These are phyloP conservation scores for Synanthedon vespiformis DNA, from an alignment of 2,888 invertebrate species.

Conservation along the genomic window DNA sequence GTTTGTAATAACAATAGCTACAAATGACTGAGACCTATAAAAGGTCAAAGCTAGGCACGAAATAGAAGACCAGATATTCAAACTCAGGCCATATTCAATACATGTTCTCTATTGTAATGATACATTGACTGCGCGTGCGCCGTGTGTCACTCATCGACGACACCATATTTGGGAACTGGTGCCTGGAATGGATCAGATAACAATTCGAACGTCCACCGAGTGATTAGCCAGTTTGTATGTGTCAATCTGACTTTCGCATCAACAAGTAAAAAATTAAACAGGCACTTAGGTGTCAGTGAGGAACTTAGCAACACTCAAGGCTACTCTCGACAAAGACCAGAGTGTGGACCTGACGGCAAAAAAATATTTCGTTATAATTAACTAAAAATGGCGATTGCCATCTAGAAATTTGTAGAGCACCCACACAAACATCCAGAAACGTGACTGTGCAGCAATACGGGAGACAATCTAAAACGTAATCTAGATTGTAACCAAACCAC, in stretches of 20 bases:
- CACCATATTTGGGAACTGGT: constrained; percentile 44
- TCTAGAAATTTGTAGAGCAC: constrained; percentile 47
- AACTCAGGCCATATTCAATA: background rate
- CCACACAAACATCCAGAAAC: constrained; percentile 47
- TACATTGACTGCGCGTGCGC: constrained; percentile 16
- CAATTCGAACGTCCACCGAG: constrained; percentile 47
- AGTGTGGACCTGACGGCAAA: constrained; percentile 18
- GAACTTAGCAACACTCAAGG: constrained; percentile 32
- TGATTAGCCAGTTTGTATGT: constrained; percentile 42
- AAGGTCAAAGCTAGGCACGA: constrained; percentile 33
- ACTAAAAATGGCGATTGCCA: constrained; percentile 47
- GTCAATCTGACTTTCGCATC: constrained; percentile 47
- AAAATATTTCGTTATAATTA: constrained; percentile 50
- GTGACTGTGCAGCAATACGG: constrained; percentile 55
- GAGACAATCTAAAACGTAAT: constrained; percentile 62
- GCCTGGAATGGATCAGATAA: constrained; percentile 52
- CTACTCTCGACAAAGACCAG: constrained; percentile 20
- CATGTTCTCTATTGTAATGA: constrained; percentile 40
- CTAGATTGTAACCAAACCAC: constrained; percentile 59
- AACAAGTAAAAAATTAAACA: constrained; percentile 23
- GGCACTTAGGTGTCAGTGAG: constrained; percentile 26
- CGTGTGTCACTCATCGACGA: constrained; percentile 41
- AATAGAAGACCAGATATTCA: background rate
- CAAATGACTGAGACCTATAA: constrained; percentile 36
- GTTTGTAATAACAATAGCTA: constrained; percentile 33